Conservation (phyloP, 2,888 invertebrate genomes). For the Drosophila barbarae region DNA sequence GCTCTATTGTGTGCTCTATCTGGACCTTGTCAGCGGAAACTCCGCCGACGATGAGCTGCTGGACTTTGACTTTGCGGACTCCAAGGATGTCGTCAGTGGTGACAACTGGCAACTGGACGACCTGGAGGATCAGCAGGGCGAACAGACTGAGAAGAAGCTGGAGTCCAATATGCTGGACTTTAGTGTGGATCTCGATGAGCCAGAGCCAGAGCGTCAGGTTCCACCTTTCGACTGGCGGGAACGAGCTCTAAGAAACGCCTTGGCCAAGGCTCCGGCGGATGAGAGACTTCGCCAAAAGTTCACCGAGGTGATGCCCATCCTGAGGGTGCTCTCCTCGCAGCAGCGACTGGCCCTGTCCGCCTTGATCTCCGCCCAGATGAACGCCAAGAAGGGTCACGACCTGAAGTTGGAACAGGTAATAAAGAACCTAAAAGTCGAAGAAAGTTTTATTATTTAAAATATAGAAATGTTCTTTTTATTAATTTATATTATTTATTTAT, state of each 20-base stretch:
- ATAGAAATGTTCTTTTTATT: neutral
- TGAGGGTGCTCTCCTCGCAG: constrained; percentile 83
- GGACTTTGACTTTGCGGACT: constrained; percentile 72
- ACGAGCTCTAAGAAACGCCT: constrained; percentile 81
- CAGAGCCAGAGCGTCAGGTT: constrained; percentile 57
- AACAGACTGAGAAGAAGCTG: constrained; percentile 51
- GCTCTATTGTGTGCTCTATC: constrained; percentile 64
- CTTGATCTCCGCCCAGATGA: constrained; percentile 83
- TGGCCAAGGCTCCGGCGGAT: constrained; percentile 82
- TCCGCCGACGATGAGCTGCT: constrained; percentile 61
- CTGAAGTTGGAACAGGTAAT: constrained; percentile 82
- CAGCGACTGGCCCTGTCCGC: constrained; percentile 84
- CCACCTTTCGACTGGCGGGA: constrained; percentile 79
- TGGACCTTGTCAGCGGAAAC: constrained; percentile 54
- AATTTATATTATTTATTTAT: no score
- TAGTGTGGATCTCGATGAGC: constrained; percentile 64
- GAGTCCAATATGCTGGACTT: constrained; percentile 63
- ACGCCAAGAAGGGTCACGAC: constrained; percentile 81
- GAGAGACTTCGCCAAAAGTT: constrained; percentile 83
- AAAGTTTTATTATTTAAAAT: neutral
- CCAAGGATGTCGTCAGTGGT: constrained; percentile 75
- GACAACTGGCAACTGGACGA: constrained; percentile 75
- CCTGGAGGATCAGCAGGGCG: constrained; percentile 46
- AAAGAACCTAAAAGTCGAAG: fast-evolving
- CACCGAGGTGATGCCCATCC: constrained; percentile 84